phyloP scores from a whole-genome alignment of 2,797 vertebrate genomes.

The Labeo calbasu region DNA sequence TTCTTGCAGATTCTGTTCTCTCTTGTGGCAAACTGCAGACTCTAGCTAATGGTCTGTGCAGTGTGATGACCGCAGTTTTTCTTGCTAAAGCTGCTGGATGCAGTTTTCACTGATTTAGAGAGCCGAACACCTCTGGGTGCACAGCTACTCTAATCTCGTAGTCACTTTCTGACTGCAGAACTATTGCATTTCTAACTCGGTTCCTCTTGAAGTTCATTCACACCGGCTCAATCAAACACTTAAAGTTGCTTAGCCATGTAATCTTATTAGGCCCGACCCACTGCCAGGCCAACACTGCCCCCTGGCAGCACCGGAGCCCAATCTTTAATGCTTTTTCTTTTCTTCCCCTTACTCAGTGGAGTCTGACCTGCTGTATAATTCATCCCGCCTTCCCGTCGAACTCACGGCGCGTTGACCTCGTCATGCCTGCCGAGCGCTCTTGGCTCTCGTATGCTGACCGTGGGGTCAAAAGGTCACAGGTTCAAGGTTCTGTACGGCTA shows the following conservation, averaged over 20 bases:
- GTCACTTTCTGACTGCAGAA: conserved; percentile 11
- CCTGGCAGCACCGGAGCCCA: conserved; percentile 31
- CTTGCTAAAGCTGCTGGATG: conserved; percentile 16
- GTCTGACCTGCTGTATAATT: conserved; percentile 58
- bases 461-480: conserved; percentile 49
- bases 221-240: conserved; percentile 13
- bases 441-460: conserved; percentile 47
- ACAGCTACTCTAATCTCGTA: conserved; percentile 18
- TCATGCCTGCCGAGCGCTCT: not conserved
- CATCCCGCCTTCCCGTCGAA: conserved; percentile 24
- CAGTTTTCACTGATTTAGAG: conserved; percentile 19
- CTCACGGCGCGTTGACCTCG: conserved; percentile 8
- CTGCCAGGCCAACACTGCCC: conserved; percentile 41
- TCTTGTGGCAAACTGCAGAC: conserved; percentile 20
- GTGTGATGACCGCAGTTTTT: conserved; percentile 41
- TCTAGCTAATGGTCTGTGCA: conserved; percentile 36
- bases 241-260: conserved; percentile 10
- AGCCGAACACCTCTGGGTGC: conserved; percentile 10
- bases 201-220: conserved; percentile 10
- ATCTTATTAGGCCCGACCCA: conserved; percentile 7
- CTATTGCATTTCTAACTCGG: conserved; percentile 19
- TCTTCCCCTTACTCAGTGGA: conserved; percentile 6
- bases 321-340: not conserved
- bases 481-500: conserved; percentile 42
- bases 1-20: conserved; percentile 17